Conservation (phyloP, 2,113 vertebrate species). For the Forbesichthys papilliferus region DNA sequence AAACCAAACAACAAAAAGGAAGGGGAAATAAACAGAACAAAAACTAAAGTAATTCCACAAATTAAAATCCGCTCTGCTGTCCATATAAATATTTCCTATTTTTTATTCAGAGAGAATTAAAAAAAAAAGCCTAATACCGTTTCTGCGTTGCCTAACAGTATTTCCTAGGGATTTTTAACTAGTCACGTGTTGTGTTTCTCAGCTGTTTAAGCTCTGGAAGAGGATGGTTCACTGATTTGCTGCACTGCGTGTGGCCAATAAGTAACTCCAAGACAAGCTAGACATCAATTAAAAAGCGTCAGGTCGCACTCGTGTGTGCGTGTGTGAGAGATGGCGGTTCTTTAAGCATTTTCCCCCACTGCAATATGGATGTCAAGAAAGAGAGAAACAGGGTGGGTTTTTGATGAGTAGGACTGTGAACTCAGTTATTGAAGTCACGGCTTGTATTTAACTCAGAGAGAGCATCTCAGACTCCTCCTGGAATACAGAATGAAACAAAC, state of each 20-base stretch:
- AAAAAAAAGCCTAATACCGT: slow-evolving; percentile 56
- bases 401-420: slow-evolving; percentile 32
- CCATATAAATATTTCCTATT: slow-evolving; percentile 80
- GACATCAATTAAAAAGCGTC: slow-evolving; percentile 71
- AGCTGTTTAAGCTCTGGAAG: slow-evolving; percentile 47
- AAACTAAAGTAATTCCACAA: slow-evolving; percentile 77
- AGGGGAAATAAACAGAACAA: slow-evolving; percentile 40
- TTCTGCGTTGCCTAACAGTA: slow-evolving; percentile 62
- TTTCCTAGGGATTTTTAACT: slow-evolving; percentile 50
- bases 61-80: slow-evolving; percentile 74
- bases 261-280: slow-evolving; percentile 66
- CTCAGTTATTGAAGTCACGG: neutral
- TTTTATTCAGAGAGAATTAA: slow-evolving; percentile 34
- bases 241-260: slow-evolving; percentile 62
- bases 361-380: slow-evolving; percentile 35
- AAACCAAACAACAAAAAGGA: slow-evolving; percentile 75
- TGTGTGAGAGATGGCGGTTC: slow-evolving; percentile 21
- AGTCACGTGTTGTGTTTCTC: slow-evolving; percentile 36
- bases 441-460: too few species aligned
- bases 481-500: slow-evolving; percentile 38
- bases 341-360: slow-evolving; percentile 56
- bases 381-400: slow-evolving; percentile 9
- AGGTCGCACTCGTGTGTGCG: slow-evolving; percentile 35
- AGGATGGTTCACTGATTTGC: slow-evolving; percentile 26
- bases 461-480: slow-evolving; percentile 23